Conservation (phyloP, 2,113 vertebrate species). For the Myotis yumanensis region DNA sequence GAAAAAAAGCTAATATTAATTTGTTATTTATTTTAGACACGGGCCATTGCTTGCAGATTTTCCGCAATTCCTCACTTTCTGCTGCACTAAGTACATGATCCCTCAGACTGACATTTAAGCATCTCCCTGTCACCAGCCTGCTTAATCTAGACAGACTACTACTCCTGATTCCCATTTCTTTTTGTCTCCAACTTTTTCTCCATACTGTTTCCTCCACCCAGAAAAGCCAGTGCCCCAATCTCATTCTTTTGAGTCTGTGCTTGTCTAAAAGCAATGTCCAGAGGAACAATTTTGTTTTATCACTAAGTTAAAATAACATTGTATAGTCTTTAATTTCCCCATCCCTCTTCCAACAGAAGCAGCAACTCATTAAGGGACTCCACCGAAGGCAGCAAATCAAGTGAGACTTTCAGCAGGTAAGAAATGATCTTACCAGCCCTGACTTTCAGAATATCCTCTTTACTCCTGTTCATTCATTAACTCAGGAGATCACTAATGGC, state of each 20-base stretch:
- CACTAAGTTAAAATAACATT: neutral
- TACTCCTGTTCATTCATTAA: neutral
- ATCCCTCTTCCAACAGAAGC: conserved; percentile 61
- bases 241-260: neutral
- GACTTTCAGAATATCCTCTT: neutral
- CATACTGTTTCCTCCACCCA: neutral
- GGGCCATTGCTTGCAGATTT: neutral
- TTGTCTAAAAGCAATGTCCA: neutral
- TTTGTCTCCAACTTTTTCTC: neutral
- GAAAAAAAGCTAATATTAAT: neutral
- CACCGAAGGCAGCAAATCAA: conserved; percentile 58
- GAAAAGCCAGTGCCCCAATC: neutral
- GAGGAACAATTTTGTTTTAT: neutral
- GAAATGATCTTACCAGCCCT: neutral
- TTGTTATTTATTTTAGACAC: neutral
- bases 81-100: fast-evolving
- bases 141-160: neutral
- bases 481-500: neutral
- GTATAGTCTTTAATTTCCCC: neutral
- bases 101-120: neutral
- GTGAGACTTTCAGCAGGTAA: conserved; percentile 58
- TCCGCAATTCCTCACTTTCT: neutral
- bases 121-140: neutral
- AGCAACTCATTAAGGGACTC: conserved; percentile 64
- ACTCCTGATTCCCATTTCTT: neutral